phyloP scores from a whole-genome alignment of 2,888 invertebrate genomes.

The Frankliniella intonsa region DNA sequence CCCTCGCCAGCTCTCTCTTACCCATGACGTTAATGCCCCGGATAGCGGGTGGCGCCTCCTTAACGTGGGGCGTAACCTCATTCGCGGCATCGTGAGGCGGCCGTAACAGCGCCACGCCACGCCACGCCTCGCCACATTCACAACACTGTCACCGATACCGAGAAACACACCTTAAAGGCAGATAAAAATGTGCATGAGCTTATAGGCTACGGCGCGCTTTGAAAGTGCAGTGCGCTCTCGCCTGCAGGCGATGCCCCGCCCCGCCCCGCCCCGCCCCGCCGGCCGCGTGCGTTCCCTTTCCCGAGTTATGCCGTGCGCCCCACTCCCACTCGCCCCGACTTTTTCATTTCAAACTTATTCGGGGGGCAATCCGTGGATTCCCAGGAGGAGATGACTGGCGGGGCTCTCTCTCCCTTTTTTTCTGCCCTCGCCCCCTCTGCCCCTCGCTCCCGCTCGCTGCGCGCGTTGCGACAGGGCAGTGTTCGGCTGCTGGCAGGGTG shows the following conservation, averaged over 20 bases:
- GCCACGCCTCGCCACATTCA: neutral
- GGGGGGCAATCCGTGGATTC: too few species aligned
- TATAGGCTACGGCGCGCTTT: too few species aligned
- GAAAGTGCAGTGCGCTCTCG: too few species aligned
- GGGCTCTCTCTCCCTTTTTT: too few species aligned
- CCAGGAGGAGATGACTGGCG: too few species aligned
- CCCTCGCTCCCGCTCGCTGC: too few species aligned
- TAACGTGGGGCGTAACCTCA: neutral
- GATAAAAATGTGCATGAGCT: too few species aligned
- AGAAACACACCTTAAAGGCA: too few species aligned
- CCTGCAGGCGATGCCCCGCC: neutral
- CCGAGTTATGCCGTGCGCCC: neutral
- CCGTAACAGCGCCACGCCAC: neutral
- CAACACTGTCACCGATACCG: neutral
- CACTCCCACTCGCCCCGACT: neutral
- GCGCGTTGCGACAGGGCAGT: too few species aligned
- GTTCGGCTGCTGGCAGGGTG: too few species aligned
- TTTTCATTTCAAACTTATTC: constrained; percentile 10
- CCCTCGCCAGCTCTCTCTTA: neutral
- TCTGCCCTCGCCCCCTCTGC: too few species aligned
- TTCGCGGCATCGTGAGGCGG: neutral
- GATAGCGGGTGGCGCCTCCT: neutral
- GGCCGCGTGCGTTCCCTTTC: neutral
- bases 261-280: neutral
- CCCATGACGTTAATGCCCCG: too few species aligned